Evolutionary conservation across 2,797 vertebrate genomes (phyloP).

Genomic region (Halcyon leucocephala): DNA sequence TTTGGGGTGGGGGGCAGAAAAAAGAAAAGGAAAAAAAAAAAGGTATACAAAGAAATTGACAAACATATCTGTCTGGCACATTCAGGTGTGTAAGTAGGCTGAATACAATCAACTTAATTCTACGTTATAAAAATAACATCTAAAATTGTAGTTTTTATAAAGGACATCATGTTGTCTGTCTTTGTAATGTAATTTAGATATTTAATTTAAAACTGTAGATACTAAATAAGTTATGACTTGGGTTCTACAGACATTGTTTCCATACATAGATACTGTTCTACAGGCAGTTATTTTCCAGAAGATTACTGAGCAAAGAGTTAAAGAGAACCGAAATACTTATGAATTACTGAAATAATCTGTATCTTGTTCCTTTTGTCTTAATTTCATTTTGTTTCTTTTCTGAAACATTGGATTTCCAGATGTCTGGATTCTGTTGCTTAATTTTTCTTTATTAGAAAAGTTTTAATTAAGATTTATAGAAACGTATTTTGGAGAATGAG

Average conservation of each 20-base stretch:
- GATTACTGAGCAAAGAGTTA: not conserved
- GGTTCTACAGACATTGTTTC: not conserved
- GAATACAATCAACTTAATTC: not conserved
- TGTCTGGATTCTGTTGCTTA: not conserved
- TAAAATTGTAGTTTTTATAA: not conserved
- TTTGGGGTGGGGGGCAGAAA: no score
- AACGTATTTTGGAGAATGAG: not conserved
- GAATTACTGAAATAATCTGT: not conserved
- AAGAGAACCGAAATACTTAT: not conserved
- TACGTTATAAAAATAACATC: not conserved
- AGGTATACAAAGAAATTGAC: not conserved
- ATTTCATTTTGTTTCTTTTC: not conserved
- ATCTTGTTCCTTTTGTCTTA: not conserved
- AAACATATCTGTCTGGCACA: not conserved
- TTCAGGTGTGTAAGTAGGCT: not conserved
- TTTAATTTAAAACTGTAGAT: not conserved
- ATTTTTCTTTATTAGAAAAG: not conserved
- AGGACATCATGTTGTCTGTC: not conserved
- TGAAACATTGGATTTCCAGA: not conserved
- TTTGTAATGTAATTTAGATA: not conserved
- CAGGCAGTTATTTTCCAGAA: not conserved
- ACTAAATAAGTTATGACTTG: not conserved
- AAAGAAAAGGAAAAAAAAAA: not conserved
- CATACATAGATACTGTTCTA: not conserved
- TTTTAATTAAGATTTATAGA: slow-evolving; percentile 9